phyloP scores from a whole-genome alignment of 2,888 invertebrate genomes.

The Dysmachus trigonus region DNA sequence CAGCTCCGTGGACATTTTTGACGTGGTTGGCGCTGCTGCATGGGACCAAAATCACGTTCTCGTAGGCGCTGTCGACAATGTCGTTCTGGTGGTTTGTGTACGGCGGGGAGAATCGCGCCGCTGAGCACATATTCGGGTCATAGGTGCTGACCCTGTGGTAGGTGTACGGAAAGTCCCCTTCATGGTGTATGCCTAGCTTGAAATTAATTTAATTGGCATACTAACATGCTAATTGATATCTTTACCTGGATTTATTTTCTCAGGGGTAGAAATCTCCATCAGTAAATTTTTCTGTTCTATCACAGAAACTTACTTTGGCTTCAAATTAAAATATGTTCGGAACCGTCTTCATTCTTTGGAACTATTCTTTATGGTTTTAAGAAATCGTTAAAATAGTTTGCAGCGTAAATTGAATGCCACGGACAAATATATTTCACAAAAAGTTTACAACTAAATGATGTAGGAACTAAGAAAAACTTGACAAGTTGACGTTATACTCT shows the following conservation, averaged over 20 bases:
- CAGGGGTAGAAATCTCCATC: background rate
- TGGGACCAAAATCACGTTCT: constrained; percentile 32
- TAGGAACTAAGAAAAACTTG: background rate
- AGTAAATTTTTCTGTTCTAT: background rate
- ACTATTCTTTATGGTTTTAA: background rate
- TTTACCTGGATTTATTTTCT: constrained; percentile 8
- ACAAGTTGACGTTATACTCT: background rate
- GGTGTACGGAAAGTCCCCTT: background rate
- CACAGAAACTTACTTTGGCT: background rate
- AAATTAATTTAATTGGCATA: background rate
- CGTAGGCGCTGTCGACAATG: constrained; percentile 10
- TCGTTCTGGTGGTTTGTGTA: background rate
- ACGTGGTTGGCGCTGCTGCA: background rate
- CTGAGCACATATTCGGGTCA: constrained; percentile 44
- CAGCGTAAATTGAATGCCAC: background rate
- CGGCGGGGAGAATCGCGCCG: constrained; percentile 24
- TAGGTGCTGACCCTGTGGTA: constrained; percentile 38
- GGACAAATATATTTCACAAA: background rate
- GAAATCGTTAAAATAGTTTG: background rate
- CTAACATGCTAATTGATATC: background rate
- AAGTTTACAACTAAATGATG: background rate
- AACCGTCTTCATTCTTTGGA: background rate
- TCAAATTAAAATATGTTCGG: background rate
- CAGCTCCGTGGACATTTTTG: background rate
- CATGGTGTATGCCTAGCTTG: background rate